Percentiles rank a stretch among this genome's conserved stretches.
phyloP scores from a whole-genome alignment of 2,797 vertebrate genomes.

The Craterocephalus amniculus region DNA sequence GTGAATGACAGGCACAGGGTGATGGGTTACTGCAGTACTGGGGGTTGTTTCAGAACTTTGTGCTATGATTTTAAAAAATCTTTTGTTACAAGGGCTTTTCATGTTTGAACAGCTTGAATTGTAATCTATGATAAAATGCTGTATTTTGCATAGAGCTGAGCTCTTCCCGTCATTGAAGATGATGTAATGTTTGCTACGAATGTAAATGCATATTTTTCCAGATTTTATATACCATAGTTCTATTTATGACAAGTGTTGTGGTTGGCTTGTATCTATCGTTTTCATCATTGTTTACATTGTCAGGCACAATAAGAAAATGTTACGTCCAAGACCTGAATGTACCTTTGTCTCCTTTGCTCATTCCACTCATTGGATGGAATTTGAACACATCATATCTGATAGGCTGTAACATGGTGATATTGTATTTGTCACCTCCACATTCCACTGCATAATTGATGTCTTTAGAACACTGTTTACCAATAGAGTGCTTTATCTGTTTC shows the following conservation, averaged over 20 bases:
- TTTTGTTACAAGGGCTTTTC: constrained; percentile 80
- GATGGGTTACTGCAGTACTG: constrained; percentile 54
- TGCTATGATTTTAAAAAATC: constrained; percentile 58
- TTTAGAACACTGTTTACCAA: constrained; percentile 66
- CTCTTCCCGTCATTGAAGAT: constrained; percentile 72
- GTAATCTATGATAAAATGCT: constrained; percentile 69
- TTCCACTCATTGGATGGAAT: constrained; percentile 28
- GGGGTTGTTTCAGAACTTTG: constrained; percentile 69
- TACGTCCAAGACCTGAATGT: constrained; percentile 69
- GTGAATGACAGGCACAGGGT: constrained; percentile 43
- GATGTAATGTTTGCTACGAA: constrained; percentile 82
- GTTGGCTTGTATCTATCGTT: constrained; percentile 58
- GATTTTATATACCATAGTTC: constrained; percentile 82
- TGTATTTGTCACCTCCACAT: constrained; percentile 46
- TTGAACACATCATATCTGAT: constrained; percentile 38
- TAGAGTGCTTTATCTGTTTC: constrained; percentile 58
- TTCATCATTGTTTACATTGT: constrained; percentile 68
- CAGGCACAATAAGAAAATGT: constrained; percentile 49
- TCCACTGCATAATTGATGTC: constrained; percentile 63
- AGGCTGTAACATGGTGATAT: constrained; percentile 41
- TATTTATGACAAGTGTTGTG: constrained; percentile 79
- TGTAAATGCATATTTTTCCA: constrained; percentile 85
- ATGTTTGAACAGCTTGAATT: constrained; percentile 74
- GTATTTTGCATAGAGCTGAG: constrained; percentile 79
- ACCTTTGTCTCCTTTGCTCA: constrained; percentile 62